Evolutionary conservation across 2,797 vertebrate species (phyloP), one percentile per base, ranked within the genome.

Genomic region (Vespertilio murinus): DNA sequence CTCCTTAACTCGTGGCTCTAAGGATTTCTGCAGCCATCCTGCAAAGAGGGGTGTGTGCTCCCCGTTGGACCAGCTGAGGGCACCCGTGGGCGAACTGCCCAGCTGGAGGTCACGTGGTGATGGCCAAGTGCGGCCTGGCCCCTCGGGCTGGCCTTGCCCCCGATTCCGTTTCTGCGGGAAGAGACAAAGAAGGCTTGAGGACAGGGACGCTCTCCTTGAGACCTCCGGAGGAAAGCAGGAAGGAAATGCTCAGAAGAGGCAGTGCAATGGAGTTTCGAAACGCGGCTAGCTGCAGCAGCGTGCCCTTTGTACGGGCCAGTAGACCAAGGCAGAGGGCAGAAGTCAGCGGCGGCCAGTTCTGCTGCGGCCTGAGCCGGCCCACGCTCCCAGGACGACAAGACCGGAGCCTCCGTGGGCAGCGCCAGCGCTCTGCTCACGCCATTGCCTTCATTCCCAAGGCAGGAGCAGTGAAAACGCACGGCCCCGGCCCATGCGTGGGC

Each of bases 261-360:
- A 0, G 22, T 2, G 23, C 42, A 30, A 25, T 11, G 1, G 38
- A 12, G 6, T 95, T 93, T 95, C n/a, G 30, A 78, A 93, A 95
- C 0, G 30, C 38, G 13, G 52, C 30, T n/a, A 1, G 17, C 71
- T 30, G 22, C 9, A 25, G 73, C 88, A 25, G 61, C 3, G 0
- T 0, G 23, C 88, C 92, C 93, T 96, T 59, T 71, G n/a, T 18
- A 65, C 81, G 33, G 88, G 64, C 88, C 65, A 52, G 23, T 42
- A 71, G 74, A 88, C 38, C 2, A 0, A 90, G 87, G 73, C 2
- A 1, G 40, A 49, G 28, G 64, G 10, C 42, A 28, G 52, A 42
- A 17, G 88, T 22, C 75, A 18, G 59, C 20, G 17, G 47, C 12
- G 2, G 38, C 61, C 23, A 5, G 47, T 14, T 49, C 73, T 13